Conservation (phyloP, 2,888 invertebrate genomes). For the Carcina quercana region DNA sequence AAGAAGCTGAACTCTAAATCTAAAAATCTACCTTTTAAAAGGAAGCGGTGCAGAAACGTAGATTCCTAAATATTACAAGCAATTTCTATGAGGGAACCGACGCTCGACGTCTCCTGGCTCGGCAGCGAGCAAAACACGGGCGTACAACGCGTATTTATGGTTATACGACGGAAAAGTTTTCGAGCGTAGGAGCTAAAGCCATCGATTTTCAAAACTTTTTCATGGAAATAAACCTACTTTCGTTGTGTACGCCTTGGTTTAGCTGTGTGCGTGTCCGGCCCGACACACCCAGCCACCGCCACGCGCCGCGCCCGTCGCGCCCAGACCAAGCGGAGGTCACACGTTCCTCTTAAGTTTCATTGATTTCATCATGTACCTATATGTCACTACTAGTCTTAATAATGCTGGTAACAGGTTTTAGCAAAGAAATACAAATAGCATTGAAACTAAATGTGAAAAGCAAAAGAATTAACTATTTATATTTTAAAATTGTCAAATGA, state of each 20-base stretch:
- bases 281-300: constrained; percentile 36
- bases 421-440: too few relatives aligned
- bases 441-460: too few relatives aligned
- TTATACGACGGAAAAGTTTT: constrained; percentile 70
- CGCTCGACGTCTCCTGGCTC: constrained; percentile 34
- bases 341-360: constrained; percentile 27
- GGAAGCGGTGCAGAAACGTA: constrained; percentile 27
- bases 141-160: constrained; percentile 60
- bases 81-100: constrained; percentile 43
- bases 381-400: too few relatives aligned
- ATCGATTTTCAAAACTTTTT: constrained; percentile 76
- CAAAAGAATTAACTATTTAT: too few relatives aligned
- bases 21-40: too few relatives aligned
- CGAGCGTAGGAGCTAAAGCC: constrained; percentile 70
- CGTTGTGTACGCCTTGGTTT: constrained; percentile 47
- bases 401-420: too few relatives aligned
- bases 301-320: too few relatives aligned
- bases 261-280: constrained; percentile 42
- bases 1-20: too few relatives aligned
- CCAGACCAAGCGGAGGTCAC: too few relatives aligned
- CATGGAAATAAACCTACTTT: constrained; percentile 75
- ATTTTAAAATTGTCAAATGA: too few relatives aligned
- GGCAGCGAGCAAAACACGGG: constrained; percentile 59
- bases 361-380: too few relatives aligned
- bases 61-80: constrained; percentile 44